Evolutionary conservation across 2,888 invertebrate genomes (phyloP).

Genomic region (Eupsilia transversa): DNA sequence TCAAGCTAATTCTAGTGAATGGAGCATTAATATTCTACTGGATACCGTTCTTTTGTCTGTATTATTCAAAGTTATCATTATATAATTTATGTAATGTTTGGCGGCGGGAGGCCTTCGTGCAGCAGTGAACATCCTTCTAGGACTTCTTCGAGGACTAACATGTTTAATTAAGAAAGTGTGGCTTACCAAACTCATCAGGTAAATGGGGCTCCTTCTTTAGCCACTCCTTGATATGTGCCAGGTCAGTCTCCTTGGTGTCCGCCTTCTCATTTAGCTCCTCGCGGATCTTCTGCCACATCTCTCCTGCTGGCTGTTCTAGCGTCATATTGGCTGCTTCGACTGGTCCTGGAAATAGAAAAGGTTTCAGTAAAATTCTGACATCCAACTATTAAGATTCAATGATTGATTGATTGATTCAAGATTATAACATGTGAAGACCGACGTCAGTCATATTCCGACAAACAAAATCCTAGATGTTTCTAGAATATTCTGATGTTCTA

Average conservation of each 20-base stretch:
- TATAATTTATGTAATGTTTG: no score
- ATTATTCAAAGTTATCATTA: neutral
- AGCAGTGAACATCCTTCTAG: no score
- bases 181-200: slow-evolving; percentile 90
- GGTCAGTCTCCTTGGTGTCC: slow-evolving; percentile 90
- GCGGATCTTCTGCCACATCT: slow-evolving; percentile 93
- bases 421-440: neutral
- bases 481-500: neutral
- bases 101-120: no score
- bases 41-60: neutral
- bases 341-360: slow-evolving; percentile 76
- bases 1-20: neutral
- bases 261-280: slow-evolving; percentile 93
- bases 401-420: no score
- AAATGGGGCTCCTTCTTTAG: slow-evolving; percentile 92
- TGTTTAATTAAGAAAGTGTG: neutral
- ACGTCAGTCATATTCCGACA: neutral
- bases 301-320: slow-evolving; percentile 93
- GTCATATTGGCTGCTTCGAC: slow-evolving; percentile 90
- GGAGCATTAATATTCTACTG: neutral
- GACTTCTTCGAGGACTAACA: no score
- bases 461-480: neutral
- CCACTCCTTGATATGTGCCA: slow-evolving; percentile 92
- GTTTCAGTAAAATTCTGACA: neutral
- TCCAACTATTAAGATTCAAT: neutral